Base-by-base conservation (phyloP, 2,888 invertebrate species). In the Amblyjoppa fuscipennis region DNA sequence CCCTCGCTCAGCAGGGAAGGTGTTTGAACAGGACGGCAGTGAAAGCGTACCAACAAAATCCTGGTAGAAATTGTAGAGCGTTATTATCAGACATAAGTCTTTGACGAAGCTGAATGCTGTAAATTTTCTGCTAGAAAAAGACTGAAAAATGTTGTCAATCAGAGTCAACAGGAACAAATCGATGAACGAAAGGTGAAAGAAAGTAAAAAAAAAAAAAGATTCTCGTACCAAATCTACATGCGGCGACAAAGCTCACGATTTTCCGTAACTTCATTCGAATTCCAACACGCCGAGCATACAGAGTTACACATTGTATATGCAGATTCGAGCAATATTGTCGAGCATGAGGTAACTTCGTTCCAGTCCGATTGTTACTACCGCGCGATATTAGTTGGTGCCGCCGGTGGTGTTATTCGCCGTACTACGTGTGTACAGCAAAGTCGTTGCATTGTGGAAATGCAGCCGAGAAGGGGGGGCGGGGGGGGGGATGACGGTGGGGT, bases 241-340 rank as follows among this genome's bases (percentile, higher is more conserved):
- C 2, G 34, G 64, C 64, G 68, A 25, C 28, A 59, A 61, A 75
- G 31, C 61, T 61, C n/a, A 31, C 28, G 31, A 75, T 75, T 61
- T 64, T 38, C 7, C n/a, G 34, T 11, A 49, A 34, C 20, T 76
- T 51, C 61, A 51, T 25, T 38, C 3, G 45, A 51, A 70, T n/a
- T 61, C 31, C 69, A 0, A 16, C 45, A 64, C 13, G 45, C 64
- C 34, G 41, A 6, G 34, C 64, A 38, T 69, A 38, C 31, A 49
- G 69, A n/a, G 59, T 81, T 78, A 66, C 34, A 59, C 66, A 78
- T 38, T 51, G 51, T 56, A 49, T 31, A 70, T 38, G 78, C 20
- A 75, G 79, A 79, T 79, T 45, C 66, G 53, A 56, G 76, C 61
- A 80, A 76, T 76, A 71, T 83, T 76, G 82, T 79, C 70, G 69